Conservation (phyloP, 2,797 vertebrate genomes). For the Trichosurus vulpecula region DNA sequence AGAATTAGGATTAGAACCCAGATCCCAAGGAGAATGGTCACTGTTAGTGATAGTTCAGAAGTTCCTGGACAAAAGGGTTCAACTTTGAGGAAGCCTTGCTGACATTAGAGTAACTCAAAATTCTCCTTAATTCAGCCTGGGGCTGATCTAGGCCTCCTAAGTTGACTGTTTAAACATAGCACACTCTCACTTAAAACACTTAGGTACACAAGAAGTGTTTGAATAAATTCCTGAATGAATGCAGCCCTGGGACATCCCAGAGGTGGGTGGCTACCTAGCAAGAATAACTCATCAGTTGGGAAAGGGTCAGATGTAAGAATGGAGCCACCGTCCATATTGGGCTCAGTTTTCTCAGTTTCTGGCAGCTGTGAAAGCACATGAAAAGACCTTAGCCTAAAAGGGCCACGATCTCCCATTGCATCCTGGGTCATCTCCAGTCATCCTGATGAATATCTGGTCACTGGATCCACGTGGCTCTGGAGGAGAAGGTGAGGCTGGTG, state of each 20-base stretch:
- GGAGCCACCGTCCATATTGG: neutral
- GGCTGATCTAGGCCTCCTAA: neutral
- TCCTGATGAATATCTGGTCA: no score
- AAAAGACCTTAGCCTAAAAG: no score
- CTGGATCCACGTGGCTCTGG: no score
- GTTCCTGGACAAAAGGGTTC: neutral
- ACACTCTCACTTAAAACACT: neutral
- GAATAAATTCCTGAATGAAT: neutral
- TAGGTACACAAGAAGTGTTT: neutral
- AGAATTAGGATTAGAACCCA: neutral
- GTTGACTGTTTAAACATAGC: neutral
- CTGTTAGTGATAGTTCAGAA: neutral
- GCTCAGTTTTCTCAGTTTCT: neutral
- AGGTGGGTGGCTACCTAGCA: neutral
- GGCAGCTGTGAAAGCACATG: neutral
- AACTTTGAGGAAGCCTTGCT: neutral
- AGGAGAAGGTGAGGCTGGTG: no score
- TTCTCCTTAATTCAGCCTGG: neutral
- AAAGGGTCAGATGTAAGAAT: neutral
- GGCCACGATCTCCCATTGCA: no score
- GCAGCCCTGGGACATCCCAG: neutral
- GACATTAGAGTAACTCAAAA: neutral
- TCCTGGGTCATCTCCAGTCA: no score
- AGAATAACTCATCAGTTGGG: neutral
- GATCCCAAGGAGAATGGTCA: neutral